Base-by-base conservation (phyloP, 2,113 vertebrate genomes). In the Rhipidura dahli region DNA sequence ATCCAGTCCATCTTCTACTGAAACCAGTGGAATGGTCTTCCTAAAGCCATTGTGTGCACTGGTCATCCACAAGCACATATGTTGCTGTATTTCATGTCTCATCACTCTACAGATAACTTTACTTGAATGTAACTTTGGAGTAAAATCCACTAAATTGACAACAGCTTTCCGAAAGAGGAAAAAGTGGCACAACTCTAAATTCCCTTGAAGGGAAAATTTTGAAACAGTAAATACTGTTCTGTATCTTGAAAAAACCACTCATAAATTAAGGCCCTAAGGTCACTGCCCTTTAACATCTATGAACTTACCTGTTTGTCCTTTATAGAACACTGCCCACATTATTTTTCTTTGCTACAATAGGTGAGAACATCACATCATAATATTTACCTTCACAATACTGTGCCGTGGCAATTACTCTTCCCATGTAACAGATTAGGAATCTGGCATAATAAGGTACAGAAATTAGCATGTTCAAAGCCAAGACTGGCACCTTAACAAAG, bases 31-130 rank as follows among this genome's bases (percentile, higher is more conserved):
- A 86, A 70, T 63, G 14, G 26, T 75, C 49, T 83, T 63, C 39
- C 9, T 68, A 49, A 83, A 68, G 47, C 47, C 6, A 3, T 26
- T 39, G 23, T 44, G 37, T 31, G 6, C 9, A 7, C 0, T 40
- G 45, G 19, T 50, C 1, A 2, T 27, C 33, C 30, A 12, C 0
- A 0, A 73, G 20, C 30, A 54, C 9, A 4, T 4, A 1, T 6
- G 6, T 63, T 0, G 0, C 44, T 49, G 12, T 59, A 15, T 72
- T 86, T 77, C 57, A 19, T 65, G 16, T 93, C 77, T 81, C 35
- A 7, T 16, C 65, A 39, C 35, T 90, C 12, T 81, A 28, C 51
- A 49, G 33, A 6, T 80, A 63, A 44, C 27, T 61, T 79, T 28
- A 12, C 31, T 45, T 50, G 51, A 60, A 28, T 37, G 8, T 70